phyloP scores from a whole-genome alignment of 2,797 vertebrate species.

The Anguilla marmorata region DNA sequence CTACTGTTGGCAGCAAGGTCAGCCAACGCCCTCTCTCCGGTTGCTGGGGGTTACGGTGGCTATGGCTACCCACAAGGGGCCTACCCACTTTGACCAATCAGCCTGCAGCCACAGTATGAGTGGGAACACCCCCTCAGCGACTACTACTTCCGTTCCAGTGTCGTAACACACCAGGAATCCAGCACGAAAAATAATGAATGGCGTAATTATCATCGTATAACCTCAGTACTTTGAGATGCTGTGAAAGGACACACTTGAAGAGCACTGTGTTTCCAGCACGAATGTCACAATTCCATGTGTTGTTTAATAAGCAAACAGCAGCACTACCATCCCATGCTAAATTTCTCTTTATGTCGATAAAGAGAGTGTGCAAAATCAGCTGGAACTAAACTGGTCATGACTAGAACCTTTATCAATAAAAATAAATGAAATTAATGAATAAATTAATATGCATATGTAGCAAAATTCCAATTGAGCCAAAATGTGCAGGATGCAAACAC shows the following conservation, averaged over 20 bases:
- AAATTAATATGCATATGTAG: too few relatives aligned
- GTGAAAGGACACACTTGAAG: background rate
- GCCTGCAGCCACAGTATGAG: background rate
- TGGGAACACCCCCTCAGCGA: background rate
- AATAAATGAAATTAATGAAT: too few relatives aligned
- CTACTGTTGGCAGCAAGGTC: slow-evolving; percentile 33
- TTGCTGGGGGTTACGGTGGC: slow-evolving; percentile 29
- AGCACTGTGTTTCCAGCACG: background rate
- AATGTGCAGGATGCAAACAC: too few relatives aligned
- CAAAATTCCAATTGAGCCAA: too few relatives aligned
- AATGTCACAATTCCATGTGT: background rate
- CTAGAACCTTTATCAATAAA: too few relatives aligned
- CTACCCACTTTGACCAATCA: slow-evolving; percentile 1
- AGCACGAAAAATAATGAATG: background rate
- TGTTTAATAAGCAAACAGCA: background rate
- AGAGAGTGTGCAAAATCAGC: background rate
- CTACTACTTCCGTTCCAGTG: background rate
- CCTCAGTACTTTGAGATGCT: background rate
- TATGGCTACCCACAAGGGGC: background rate
- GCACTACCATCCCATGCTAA: slow-evolving; percentile 31
- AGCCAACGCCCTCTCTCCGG: slow-evolving; percentile 22
- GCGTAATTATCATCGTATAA: background rate
- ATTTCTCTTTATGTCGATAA: slow-evolving; percentile 41
- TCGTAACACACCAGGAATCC: background rate
- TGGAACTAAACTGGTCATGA: too few relatives aligned